Evolutionary conservation across 2,888 invertebrate genomes (phyloP).

Genomic region (Sericinus montela): DNA sequence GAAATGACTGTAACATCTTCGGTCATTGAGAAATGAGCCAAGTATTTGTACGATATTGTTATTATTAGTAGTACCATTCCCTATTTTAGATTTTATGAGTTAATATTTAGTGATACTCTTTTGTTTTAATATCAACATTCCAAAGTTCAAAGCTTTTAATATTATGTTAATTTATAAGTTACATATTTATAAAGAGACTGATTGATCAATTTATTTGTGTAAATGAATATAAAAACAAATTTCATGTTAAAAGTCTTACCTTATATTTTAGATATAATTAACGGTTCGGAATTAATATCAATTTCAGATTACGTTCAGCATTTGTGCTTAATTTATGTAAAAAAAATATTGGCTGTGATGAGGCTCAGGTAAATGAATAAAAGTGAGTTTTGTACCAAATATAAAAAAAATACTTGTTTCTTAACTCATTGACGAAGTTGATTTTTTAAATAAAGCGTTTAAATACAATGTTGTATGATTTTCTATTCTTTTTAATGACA

Average conservation of each 20-base stretch:
- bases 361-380: conserved; percentile 38
- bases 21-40: conserved; percentile 7
- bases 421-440: conserved; percentile 34
- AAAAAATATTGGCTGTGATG: conserved; percentile 56
- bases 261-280: too few relatives aligned
- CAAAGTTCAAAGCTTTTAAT: conserved; percentile 38
- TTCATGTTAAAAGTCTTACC: not conserved
- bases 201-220: conserved; percentile 9
- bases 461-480: conserved; percentile 17
- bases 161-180: conserved; percentile 29
- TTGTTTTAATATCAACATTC: conserved; percentile 20
- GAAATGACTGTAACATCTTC: not conserved
- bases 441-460: conserved; percentile 30
- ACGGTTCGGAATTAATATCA: too few relatives aligned
- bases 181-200: conserved; percentile 25
- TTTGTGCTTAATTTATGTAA: not conserved
- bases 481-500: too few relatives aligned
- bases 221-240: conserved; percentile 5
- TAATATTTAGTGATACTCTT: conserved; percentile 12
- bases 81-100: not conserved
- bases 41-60: not conserved
- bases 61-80: conserved; percentile 2
- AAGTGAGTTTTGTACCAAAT: conserved; percentile 49
- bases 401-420: conserved; percentile 16
- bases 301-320: not conserved